Evolutionary conservation across 2,888 invertebrate species (phyloP), one percentile per base, ranked within the genome.

Genomic region (Hermaeophaga mercurialis): DNA sequence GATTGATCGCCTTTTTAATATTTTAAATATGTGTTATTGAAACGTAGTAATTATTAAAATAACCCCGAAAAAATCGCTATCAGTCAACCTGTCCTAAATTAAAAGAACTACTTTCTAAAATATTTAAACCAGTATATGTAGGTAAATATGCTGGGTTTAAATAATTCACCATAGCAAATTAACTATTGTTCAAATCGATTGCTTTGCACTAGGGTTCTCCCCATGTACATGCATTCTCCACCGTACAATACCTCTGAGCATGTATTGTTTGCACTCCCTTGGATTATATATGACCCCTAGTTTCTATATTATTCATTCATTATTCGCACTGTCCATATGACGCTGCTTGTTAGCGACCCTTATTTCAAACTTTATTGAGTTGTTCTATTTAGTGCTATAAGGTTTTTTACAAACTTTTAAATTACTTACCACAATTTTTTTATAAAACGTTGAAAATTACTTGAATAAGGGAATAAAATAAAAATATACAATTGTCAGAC

Each of bases 121-220:
- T 33, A 12, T 33, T 33, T 33, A 33, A 14, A 3, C 33, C 12
- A 8, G 3, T 33, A 11, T 33, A 33, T 33, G 14, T 33, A 36
- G 17, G 36, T 36, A 36, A 36, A 36, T 36, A 17, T 36, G 70
- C 68, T 66, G 64, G 62, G 64, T 69, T 9, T 73, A 69, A 72
- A 71, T 73, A 70, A 73, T 73, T 73, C 71, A 71, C 68, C 64
- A 65, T 64, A 70, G 67, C 72, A 71, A 71, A 73, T 71, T 70
- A 70, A 71, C 71, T 71, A 72, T 73, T 72, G 72, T 70, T 71
- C 68, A 66, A 70, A 71, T 71, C 72, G 72, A 73, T 72, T 73
- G 71, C 67, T 64, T 69, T 70, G 70, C 68, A 71, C 66, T 70
- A 63, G 70, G 71, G 73, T 12, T 70, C 70, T 71, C 72, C 68